These are phyloP conservation scores for Eidolon dupreanum DNA, from an alignment of 2,797 vertebrate genomes.

Conservation along the genomic window DNA sequence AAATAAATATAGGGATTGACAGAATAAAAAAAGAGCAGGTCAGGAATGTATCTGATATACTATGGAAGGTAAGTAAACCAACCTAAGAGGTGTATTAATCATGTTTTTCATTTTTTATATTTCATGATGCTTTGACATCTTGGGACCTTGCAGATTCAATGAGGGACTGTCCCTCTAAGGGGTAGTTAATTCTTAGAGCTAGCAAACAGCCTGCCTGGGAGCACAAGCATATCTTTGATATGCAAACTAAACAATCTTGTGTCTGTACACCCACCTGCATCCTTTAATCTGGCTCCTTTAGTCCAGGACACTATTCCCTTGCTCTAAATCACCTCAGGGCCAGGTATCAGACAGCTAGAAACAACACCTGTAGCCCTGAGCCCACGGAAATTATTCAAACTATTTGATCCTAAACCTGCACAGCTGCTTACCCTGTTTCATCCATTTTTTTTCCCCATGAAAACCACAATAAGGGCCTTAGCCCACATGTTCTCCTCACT, in stretches of 20 bases:
- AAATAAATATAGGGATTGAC: no score
- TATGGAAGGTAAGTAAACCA: no score
- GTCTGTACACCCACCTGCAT: not conserved
- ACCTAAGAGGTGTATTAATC: no score
- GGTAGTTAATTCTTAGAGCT: not conserved
- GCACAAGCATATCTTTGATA: not conserved
- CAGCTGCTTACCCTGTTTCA: not conserved
- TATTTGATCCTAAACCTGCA: not conserved
- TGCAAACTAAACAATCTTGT: not conserved
- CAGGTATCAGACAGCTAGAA: not conserved
- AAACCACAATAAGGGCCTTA: not conserved
- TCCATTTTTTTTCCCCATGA: not conserved
- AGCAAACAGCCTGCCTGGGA: not conserved
- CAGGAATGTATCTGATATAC: no score
- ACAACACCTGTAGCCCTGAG: not conserved
- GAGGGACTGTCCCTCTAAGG: not conserved
- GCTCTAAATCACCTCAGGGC: not conserved
- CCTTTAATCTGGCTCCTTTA: not conserved
- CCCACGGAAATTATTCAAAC: not conserved
- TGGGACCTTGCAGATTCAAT: no score
- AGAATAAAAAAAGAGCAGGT: no score
- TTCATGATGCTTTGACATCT: no score
- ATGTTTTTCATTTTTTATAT: no score
- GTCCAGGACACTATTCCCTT: not conserved
- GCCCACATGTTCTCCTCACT: not conserved